Percentiles rank a stretch among this genome's conserved stretches.
Conservation (phyloP, 1,140 invertebrate genomes). For the Eurosta solidaginis region DNA sequence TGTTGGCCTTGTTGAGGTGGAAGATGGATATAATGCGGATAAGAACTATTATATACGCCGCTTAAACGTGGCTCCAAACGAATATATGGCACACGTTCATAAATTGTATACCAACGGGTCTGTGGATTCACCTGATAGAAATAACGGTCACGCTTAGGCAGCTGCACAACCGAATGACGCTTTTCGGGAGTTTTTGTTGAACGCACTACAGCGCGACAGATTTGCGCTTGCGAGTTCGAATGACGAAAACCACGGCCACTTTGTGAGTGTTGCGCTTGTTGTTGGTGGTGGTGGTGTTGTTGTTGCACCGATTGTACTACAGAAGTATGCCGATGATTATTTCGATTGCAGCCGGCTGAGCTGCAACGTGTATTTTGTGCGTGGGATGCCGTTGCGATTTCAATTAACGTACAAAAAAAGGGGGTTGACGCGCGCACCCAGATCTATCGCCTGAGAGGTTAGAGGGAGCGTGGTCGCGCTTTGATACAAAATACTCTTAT, state of each 20-base stretch:
- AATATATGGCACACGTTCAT: slow-evolving; percentile 14
- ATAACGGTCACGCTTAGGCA: neutral
- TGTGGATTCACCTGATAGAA: slow-evolving; percentile 5
- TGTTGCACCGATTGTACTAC: neutral
- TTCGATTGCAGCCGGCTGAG: neutral
- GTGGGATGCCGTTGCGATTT: slow-evolving; percentile 13
- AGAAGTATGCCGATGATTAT: neutral
- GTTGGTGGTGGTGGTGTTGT: neutral
- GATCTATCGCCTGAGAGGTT: neutral
- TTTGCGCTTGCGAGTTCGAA: neutral
- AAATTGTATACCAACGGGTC: slow-evolving; percentile 7
- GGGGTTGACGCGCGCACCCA: neutral
- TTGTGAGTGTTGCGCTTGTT: too few relatives aligned
- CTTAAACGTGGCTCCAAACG: slow-evolving; percentile 1
- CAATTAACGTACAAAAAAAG: neutral
- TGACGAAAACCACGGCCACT: neutral
- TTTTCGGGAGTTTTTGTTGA: neutral
- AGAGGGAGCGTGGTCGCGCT: too few relatives aligned
- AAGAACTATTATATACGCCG: slow-evolving; percentile 10
- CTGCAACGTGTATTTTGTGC: neutral
- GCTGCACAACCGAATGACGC: neutral
- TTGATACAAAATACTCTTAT: too few relatives aligned
- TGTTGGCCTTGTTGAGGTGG: neutral
- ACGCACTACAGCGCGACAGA: slow-evolving; percentile 10
- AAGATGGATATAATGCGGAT: neutral